Evolutionary conservation across 2,888 invertebrate genomes (phyloP).

Genomic region (Aspidiotus destructor): DNA sequence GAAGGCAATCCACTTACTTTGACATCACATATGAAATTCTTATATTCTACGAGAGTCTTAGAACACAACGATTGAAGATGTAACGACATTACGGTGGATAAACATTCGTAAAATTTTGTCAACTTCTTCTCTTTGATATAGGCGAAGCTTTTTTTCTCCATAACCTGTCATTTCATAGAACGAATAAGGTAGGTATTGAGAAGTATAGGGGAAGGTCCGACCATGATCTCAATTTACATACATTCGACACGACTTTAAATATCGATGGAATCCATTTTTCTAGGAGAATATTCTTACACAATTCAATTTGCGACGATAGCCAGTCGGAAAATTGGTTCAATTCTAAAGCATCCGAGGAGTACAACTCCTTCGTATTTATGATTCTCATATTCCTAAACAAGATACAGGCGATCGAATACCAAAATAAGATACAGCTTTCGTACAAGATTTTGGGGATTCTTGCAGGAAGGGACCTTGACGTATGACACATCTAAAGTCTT

Average conservation of each 20-base stretch:
- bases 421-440: too few relatives aligned
- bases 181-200: not conserved
- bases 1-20: slow-evolving; percentile 3
- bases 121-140: slow-evolving; percentile 46
- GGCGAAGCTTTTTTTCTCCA: not conserved
- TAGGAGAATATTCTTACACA: slow-evolving; percentile 2
- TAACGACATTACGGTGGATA: slow-evolving; percentile 77
- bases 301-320: slow-evolving; percentile 17
- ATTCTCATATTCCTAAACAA: not conserved
- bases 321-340: slow-evolving; percentile 19
- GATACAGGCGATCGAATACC: too few relatives aligned
- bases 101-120: slow-evolving; percentile 71
- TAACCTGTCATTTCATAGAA: not conserved
- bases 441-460: too few relatives aligned
- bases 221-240: too few relatives aligned
- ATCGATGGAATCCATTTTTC: slow-evolving; percentile 29
- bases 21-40: slow-evolving; percentile 52
- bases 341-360: slow-evolving; percentile 14
- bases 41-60: slow-evolving; percentile 67
- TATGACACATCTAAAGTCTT: too few relatives aligned
- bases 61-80: slow-evolving; percentile 73
- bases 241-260: slow-evolving; percentile 22
- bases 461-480: too few relatives aligned
- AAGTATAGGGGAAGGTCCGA: too few relatives aligned
- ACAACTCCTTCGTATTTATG: slow-evolving; percentile 8